Percentiles rank a stretch among this genome's conserved stretches.
phyloP scores from a whole-genome alignment of 2,113 vertebrate species.

The Notothenia coriiceps region DNA sequence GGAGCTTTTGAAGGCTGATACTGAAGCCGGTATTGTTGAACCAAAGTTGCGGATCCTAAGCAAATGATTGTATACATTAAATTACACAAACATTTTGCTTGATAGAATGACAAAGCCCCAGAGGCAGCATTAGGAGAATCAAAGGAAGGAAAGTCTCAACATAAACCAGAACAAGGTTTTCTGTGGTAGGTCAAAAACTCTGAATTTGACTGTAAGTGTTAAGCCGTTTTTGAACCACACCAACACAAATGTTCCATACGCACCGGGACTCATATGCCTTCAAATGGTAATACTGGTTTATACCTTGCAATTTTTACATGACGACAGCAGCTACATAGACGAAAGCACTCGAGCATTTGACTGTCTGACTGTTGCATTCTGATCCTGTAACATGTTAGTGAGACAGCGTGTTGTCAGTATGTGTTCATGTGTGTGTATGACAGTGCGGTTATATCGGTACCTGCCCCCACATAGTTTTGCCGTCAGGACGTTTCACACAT shows the following conservation, averaged over 20 bases:
- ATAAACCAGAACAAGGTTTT: not conserved
- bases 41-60: not conserved
- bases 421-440: not conserved
- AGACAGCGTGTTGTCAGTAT: not conserved
- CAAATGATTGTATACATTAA: not conserved
- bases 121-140: not conserved
- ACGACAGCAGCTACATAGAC: not conserved
- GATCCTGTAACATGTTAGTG: not conserved
- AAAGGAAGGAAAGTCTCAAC: not conserved
- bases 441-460: not conserved
- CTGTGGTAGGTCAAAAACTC: not conserved
- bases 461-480: not conserved
- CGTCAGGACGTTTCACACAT: constrained; percentile 22
- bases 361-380: constrained; percentile 8
- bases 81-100: not conserved
- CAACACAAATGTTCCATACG: too few relatives aligned
- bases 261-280: not conserved
- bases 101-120: not conserved
- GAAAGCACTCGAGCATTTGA: not conserved
- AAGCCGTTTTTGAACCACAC: not conserved
- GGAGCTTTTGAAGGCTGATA: constrained; percentile 25
- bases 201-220: not conserved
- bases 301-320: not conserved
- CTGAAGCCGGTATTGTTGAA: constrained; percentile 22
- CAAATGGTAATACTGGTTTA: not conserved